Base-by-base conservation (phyloP, 2,797 vertebrate genomes). In the Sebastes hopkinsi region DNA sequence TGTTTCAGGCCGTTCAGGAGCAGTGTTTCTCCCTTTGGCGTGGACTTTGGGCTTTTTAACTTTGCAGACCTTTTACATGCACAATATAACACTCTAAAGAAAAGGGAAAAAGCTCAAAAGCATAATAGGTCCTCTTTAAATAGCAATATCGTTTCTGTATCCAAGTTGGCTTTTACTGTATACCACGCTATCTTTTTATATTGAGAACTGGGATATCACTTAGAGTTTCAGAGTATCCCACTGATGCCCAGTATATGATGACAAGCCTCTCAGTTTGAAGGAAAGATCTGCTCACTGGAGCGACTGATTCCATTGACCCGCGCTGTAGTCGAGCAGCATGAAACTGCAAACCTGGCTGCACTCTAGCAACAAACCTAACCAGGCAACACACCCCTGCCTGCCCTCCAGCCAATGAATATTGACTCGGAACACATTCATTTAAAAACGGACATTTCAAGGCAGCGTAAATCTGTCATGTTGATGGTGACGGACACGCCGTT, bases 241-340 rank as follows among this genome's bases (percentile, higher is more conserved):
- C 50, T 27, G 66, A 79, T 52, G 67, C 20, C 52, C 6, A 11
- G 23, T 27, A 54, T 34, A 9, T 72, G 67, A 71, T 13, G 80
- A 52, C 72, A 77, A 29, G 59, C 38, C 46, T 72, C 46, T 77
- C 30, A 1, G 20, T 77, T 59, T 77, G 81, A 82, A 56, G 72
- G 64, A 71, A 50, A 75, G 69, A 87, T 86, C 52, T 72, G 78
- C 80, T 89, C 72, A 62, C 67, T 62, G 87, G 56, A 61, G 80
- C 77, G 18, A 29, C 61, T 70, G 64, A 84, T 74, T 54, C 55
- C 67, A 90, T 90, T 70, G 89, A 91, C 86, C 67, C 3, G 20
- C 6, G n/a, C 79, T 22, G 36, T 8, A 72, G 89, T 18, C 14
- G 77, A 88, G 74, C 86, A 86, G 69, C 72, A 12, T 10, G 66